Evolutionary conservation across 2,888 invertebrate genomes (phyloP).

Genomic region (Spilosoma lubricipeda): DNA sequence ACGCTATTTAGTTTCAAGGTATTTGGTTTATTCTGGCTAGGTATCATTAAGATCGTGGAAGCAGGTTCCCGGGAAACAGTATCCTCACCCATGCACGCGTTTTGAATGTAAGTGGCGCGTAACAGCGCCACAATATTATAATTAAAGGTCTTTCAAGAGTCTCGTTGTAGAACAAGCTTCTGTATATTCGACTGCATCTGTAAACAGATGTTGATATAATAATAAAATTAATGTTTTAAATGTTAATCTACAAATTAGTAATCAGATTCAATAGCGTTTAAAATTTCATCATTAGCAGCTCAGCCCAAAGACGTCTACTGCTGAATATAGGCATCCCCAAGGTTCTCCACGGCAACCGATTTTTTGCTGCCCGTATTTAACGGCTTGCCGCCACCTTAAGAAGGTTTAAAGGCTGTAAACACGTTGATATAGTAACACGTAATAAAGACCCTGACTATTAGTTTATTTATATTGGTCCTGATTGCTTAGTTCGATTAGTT

Average conservation of each 20-base stretch:
- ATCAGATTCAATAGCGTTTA: too few species aligned
- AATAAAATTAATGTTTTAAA: neutral
- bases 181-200: slow-evolving; percentile 45
- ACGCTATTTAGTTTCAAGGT: slow-evolving; percentile 81
- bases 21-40: slow-evolving; percentile 83
- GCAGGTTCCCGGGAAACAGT: slow-evolving; percentile 36
- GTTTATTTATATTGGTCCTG: too few species aligned
- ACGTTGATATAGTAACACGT: too few species aligned
- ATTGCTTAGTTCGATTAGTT: too few species aligned
- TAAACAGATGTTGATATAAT: slow-evolving; percentile 14
- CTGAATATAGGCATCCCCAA: too few species aligned
- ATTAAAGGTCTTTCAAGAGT: slow-evolving; percentile 30
- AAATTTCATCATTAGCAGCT: too few species aligned
- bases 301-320: too few species aligned
- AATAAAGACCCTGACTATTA: too few species aligned
- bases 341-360: too few species aligned
- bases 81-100: slow-evolving; percentile 77
- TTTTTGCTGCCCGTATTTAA: too few species aligned
- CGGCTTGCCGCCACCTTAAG: too few species aligned
- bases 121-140: slow-evolving; percentile 64
- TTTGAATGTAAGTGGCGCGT: slow-evolving; percentile 64
- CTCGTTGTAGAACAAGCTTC: slow-evolving; percentile 22
- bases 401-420: too few species aligned
- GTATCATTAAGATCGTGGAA: slow-evolving; percentile 86
- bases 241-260: neutral